Conservation (phyloP, 2,888 invertebrate genomes). For the Leptopilina drosophilae region DNA sequence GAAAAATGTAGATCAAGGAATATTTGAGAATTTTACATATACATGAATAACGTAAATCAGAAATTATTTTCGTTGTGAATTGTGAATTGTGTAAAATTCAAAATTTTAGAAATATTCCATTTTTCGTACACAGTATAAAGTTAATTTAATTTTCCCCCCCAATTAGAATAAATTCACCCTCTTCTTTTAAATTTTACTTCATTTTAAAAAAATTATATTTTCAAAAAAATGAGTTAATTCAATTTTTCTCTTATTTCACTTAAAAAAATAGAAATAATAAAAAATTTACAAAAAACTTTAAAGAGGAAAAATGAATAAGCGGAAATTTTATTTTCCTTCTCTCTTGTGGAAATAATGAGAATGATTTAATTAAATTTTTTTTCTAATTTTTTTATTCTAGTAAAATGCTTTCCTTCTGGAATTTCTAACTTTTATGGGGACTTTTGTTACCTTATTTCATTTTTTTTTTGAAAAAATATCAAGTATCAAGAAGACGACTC, state of each 20-base stretch:
- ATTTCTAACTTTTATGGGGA: background rate
- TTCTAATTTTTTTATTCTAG: background rate
- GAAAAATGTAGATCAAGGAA: background rate
- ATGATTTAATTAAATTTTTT: slow-evolving; percentile 6
- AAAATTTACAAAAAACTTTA: no score
- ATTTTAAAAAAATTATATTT: no score
- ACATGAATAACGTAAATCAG: background rate
- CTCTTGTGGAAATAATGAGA: background rate
- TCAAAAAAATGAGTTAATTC: no score
- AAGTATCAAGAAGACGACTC: slow-evolving; percentile 3
- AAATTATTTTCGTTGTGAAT: background rate
- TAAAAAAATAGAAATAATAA: no score
- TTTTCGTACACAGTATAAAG: no score
- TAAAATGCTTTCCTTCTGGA: background rate
- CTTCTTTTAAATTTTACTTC: no score
- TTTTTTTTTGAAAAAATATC: background rate
- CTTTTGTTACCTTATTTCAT: background rate
- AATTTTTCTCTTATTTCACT: no score
- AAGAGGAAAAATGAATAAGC: background rate
- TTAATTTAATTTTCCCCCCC: no score
- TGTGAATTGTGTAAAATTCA: background rate
- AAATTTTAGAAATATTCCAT: background rate
- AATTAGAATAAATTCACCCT: no score
- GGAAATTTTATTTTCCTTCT: background rate
- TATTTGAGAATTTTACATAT: background rate